Conservation (phyloP, 2,113 vertebrate species). For the Gopherus flavomarginatus region DNA sequence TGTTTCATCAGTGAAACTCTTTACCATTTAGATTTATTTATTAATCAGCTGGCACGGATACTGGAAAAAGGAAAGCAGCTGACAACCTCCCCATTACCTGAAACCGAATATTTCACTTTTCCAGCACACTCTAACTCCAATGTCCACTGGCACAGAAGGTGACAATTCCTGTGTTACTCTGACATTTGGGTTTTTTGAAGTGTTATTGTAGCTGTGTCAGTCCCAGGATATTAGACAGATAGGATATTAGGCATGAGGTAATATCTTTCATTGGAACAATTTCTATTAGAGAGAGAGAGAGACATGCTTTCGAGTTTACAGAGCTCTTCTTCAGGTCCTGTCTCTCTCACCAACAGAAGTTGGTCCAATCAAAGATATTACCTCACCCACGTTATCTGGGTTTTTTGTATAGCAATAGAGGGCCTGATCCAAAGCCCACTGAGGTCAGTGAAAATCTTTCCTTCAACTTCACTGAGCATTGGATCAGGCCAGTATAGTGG, state of each 20-base stretch:
- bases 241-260: not conserved
- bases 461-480: rapidly evolving
- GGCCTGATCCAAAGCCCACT: not conserved
- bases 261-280: not conserved
- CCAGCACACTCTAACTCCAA: conserved; percentile 32
- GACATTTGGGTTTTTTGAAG: not conserved
- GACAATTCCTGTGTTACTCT: not conserved
- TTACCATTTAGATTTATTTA: conserved; percentile 67
- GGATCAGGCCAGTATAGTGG: not conserved
- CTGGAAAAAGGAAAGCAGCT: conserved; percentile 44
- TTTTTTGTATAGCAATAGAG: rapidly evolving
- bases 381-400: not conserved
- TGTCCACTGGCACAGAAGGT: conserved; percentile 4
- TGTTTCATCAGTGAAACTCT: conserved; percentile 66
- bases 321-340: not conserved
- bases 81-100: conserved; percentile 54
- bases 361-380: not conserved
- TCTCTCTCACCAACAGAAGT: not conserved
- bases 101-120: conserved; percentile 74
- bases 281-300: not conserved
- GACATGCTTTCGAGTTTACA: not conserved
- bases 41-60: conserved; percentile 72
- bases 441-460: conserved; percentile 1
- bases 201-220: not conserved
- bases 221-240: not conserved